Conservation (phyloP, 2,888 invertebrate species). For the Tryphoninae sp. region DNA sequence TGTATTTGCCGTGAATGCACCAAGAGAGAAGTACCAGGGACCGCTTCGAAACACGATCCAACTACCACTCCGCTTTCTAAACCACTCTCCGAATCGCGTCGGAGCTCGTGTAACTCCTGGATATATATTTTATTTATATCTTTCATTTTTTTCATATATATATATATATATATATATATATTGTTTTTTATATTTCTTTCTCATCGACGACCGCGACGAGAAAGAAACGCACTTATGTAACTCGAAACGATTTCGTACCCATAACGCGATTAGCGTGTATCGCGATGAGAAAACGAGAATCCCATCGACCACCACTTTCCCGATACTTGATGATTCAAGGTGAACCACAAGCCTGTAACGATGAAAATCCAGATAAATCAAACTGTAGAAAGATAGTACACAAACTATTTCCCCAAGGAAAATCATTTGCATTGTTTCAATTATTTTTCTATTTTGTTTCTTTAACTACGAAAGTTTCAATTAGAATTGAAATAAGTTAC, state of each 20-base stretch:
- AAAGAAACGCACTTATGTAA: background rate
- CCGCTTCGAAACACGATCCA: constrained; percentile 39
- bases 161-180: background rate
- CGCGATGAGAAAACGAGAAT: background rate
- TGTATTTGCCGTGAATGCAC: constrained; percentile 60
- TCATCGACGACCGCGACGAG: background rate
- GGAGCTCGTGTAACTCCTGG: background rate
- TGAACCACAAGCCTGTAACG: too few relatives aligned
- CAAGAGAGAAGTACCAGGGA: constrained; percentile 17
- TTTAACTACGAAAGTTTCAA: too few relatives aligned
- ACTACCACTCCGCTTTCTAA: constrained; percentile 74
- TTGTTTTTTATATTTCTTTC: background rate
- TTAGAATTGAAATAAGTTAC: too few relatives aligned
- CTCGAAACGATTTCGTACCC: background rate
- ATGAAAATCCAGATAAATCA: too few relatives aligned
- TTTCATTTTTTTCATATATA: constrained; percentile 5
- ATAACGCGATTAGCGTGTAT: background rate
- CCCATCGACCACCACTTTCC: background rate
- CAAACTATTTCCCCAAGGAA: too few relatives aligned
- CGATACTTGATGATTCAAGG: too few relatives aligned
- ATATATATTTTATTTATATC: constrained; percentile 8
- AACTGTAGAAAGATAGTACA: too few relatives aligned
- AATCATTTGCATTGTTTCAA: too few relatives aligned
- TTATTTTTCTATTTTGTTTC: too few relatives aligned
- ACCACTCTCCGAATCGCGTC: constrained; percentile 73